Evolutionary conservation across 1,140 invertebrate genomes (phyloP), one percentile per base, ranked within the genome.

Genomic region (Protaetia brevitarsis): DNA sequence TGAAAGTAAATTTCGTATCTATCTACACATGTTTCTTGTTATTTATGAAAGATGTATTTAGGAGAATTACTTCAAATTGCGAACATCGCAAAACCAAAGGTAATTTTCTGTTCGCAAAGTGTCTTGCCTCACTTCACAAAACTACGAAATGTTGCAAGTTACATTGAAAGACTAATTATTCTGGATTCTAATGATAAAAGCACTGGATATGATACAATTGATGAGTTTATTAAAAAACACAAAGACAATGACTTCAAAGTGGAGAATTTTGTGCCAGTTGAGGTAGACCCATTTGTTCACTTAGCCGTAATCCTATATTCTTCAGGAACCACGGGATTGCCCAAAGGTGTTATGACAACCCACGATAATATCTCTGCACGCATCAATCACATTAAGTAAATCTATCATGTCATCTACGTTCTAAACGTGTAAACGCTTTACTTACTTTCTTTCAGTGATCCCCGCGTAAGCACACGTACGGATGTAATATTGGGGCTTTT

Each of bases 331-430:
- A 92, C 89, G 26, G 89, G 91, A 62, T 73, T 87, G 28, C 90
- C 91, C 0, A 93, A 93, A 78, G 90, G 89, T 16, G 90, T 91
- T 0, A 86, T 89, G 82, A 75, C 91, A 30, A 89, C 88, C 1
- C 88, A 91, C 72, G 73, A 69, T 21, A 86, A 84, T 72, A 70
- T 88, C 7, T 74, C 84, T 26, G 73, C 62, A 3, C 13, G 66
- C 13, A 57, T 69, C 26, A 62, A 65, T 19, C 67, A 71, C 16
- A 29, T 59, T 29, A 71, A 64, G 69, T 71, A 66, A 19, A 11
- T 30, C 1, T 10, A 56, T 6, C 3, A 56, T 56, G 11, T 56
- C 23, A 56, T 56, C 10, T 19, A 19, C 16, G 5, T 23, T 19
- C n/a, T n/a, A n/a, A n/a, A n/a, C n/a, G n/a, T n/a, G n/a, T n/a